phyloP scores from a whole-genome alignment of 2,113 vertebrate genomes.

The Rhea pennata region DNA sequence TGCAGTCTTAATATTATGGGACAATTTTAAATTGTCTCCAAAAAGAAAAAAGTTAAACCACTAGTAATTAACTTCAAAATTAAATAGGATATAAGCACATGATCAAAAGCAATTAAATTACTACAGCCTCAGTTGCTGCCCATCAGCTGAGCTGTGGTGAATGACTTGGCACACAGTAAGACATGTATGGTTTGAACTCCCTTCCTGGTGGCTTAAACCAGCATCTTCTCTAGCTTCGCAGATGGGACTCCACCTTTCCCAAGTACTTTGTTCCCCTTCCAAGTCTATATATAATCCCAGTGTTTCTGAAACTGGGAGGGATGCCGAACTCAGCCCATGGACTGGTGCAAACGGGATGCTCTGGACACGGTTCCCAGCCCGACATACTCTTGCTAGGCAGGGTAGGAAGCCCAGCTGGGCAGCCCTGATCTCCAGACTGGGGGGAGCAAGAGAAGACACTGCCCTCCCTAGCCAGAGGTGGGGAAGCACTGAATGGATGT shows the following conservation, averaged over 20 bases:
- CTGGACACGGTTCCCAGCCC: not conserved
- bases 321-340: constrained; percentile 23
- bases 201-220: constrained; percentile 29
- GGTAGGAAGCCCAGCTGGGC: not conserved
- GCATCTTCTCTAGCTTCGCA: not conserved
- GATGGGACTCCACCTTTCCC: constrained; percentile 39
- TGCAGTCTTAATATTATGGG: not conserved
- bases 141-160: constrained; percentile 34
- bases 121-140: constrained; percentile 5
- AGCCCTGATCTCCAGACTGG: not conserved
- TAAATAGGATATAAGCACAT: constrained; percentile 40
- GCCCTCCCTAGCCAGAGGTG: not conserved
- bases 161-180: not conserved
- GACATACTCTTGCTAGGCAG: too few species aligned
- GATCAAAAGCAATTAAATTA: constrained; percentile 55
- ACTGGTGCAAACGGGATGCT: constrained; percentile 10
- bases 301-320: constrained; percentile 59
- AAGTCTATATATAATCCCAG: constrained; percentile 60
- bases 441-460: not conserved
- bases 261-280: constrained; percentile 60
- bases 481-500: not conserved
- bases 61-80: constrained; percentile 14
- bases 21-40: not conserved
- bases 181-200: not conserved
- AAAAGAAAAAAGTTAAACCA: constrained; percentile 12